phyloP scores from a whole-genome alignment of 1,140 invertebrate genomes.

The Cephus cinctus region DNA sequence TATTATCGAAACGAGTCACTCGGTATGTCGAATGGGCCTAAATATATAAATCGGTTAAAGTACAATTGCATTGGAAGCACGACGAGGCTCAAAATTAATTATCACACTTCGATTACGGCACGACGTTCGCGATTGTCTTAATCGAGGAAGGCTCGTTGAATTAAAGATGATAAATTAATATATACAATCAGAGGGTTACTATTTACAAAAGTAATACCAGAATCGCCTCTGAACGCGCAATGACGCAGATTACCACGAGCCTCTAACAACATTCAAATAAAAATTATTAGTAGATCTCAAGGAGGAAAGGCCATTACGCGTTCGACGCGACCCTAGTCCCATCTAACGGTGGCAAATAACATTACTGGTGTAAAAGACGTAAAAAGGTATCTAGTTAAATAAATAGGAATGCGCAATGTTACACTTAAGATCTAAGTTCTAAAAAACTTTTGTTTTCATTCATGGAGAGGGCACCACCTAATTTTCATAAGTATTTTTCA shows the following conservation, averaged over 20 bases:
- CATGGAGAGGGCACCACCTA: background rate
- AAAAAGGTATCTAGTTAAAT: constrained; percentile 3
- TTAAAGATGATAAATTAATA: background rate
- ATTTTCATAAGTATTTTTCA: background rate
- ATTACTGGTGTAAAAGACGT: background rate
- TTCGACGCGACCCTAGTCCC: background rate
- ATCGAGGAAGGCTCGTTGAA: background rate
- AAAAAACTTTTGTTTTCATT: background rate
- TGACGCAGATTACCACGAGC: background rate
- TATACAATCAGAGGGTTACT: background rate
- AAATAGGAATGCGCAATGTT: constrained; percentile 2
- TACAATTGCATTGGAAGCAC: background rate
- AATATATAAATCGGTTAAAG: background rate
- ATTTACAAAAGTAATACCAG: background rate
- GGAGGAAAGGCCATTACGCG: no score
- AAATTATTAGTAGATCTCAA: background rate
- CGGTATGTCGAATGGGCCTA: no score
- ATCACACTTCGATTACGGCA: no score
- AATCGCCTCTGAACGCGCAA: background rate
- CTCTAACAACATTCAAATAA: background rate
- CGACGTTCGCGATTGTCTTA: background rate
- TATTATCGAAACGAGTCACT: background rate
- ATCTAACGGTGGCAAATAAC: background rate
- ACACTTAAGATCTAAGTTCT: background rate
- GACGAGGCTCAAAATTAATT: no score